Percentiles rank a stretch among this genome's conserved stretches.
Evolutionary conservation across 2,113 vertebrate genomes (phyloP).

Genomic region (Odontesthes bonariensis): DNA sequence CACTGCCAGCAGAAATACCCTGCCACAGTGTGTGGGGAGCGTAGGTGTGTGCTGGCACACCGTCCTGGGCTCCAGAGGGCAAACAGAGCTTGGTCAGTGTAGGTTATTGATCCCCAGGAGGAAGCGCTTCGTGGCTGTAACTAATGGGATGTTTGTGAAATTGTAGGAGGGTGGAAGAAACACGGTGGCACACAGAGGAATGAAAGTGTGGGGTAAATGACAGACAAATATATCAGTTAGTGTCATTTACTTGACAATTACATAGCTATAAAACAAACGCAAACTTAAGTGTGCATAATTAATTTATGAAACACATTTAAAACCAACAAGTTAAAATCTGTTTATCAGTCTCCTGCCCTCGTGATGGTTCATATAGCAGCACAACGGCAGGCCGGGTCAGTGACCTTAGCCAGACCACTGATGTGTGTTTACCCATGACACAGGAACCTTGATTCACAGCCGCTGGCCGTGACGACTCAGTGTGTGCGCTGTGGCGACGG

Average conservation of each 20-base stretch:
- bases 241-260: not conserved
- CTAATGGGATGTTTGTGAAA: constrained; percentile 19
- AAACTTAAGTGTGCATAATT: not conserved
- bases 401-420: constrained; percentile 63
- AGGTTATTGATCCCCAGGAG: constrained; percentile 53
- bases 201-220: not conserved
- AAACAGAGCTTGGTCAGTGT: constrained; percentile 1
- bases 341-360: not conserved
- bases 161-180: not conserved
- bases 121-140: not conserved
- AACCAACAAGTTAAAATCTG: not conserved
- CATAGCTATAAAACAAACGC: not conserved
- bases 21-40: not conserved
- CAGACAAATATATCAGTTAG: not conserved
- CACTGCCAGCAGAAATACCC: not conserved
- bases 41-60: constrained; percentile 6
- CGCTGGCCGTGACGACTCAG: constrained; percentile 7
- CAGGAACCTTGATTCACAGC: constrained; percentile 67
- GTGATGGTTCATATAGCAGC: constrained; percentile 4
- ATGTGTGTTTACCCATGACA: constrained; percentile 72
- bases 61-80: constrained; percentile 57
- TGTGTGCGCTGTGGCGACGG: constrained; percentile 15
- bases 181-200: not conserved
- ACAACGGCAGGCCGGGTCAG: constrained; percentile 45
- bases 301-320: not conserved